Conservation (phyloP, 2,113 vertebrate genomes). For the Cygnus buccinator region DNA sequence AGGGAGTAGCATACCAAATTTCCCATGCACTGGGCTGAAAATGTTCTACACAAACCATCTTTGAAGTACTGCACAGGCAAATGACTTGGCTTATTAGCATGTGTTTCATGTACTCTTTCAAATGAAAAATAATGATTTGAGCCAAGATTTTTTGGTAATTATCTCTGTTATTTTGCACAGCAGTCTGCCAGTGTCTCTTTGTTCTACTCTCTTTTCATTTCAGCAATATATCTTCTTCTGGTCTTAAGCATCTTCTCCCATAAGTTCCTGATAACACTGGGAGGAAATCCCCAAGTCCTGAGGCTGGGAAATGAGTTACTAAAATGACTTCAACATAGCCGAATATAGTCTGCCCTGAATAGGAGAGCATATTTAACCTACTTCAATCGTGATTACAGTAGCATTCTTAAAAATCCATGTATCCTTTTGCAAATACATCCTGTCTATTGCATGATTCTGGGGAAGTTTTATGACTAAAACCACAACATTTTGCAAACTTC, state of each 20-base stretch:
- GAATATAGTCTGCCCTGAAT: neutral
- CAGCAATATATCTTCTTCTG: neutral
- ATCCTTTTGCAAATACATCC: neutral
- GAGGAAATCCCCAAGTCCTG: neutral
- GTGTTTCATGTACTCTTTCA: conserved; percentile 40
- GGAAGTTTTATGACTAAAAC: neutral
- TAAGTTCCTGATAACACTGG: neutral
- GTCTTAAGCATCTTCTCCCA: neutral
- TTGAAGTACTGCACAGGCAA: conserved; percentile 46
- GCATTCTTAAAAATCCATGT: neutral
- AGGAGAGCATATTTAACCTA: neutral
- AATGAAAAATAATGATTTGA: conserved; percentile 8
- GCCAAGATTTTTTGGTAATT: conserved; percentile 36
- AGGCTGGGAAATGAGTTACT: neutral
- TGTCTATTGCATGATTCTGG: neutral
- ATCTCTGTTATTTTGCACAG: conserved; percentile 23
- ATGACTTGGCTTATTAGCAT: conserved; percentile 42
- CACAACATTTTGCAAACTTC: neutral
- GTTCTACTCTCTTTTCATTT: conserved; percentile 22
- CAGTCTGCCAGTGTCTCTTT: neutral
- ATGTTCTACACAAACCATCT: conserved; percentile 18
- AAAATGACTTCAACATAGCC: neutral
- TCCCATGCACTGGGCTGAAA: conserved; percentile 7
- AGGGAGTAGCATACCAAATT: conserved; percentile 3
- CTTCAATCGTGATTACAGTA: neutral